Evolutionary conservation across 30 jellyfish, hydroid and myxozoan species (phyloP), one percentile per base, ranked within the genome.

Genomic region (Chironex yamaguchii): DNA sequence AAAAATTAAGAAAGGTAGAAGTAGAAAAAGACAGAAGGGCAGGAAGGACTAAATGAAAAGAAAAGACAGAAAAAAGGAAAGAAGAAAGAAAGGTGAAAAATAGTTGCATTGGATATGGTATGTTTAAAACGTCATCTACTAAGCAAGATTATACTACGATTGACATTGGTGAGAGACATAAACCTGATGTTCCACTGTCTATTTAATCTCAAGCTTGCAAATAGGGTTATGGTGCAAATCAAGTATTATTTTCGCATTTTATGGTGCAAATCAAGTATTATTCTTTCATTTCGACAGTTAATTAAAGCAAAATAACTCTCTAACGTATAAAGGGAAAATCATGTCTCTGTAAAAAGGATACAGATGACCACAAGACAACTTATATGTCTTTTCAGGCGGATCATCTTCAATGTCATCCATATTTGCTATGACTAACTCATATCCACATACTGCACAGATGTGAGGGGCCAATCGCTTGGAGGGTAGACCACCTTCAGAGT

Each of bases 381-480:
- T 93, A 65, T 93, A 93, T 0, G 97, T 80, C 33, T 93, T 93
- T 72, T 93, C 98, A 3, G 96, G 89, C n/a, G 85, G 79, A 62
- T 87, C 96, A 30, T 83, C 98, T 58, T 93, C 98, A n/a, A 93
- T 67, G 58, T 93, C 98, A 67, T 93, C 98, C 98, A 93, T 93
- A 33, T 76, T 73, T 31, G 96, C 87, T 54, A 93, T 68, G 2
- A 92, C 91, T 42, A 93, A 88, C 66, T 93, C 99, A 35, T 82
- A 96, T 63, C 99, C 99, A 85, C 99, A 94, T 14, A 94, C 96
- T 23, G 99, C 97, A 89, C 99, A 94, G 30, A 94, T 94, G 71
- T 94, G 89, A 9, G 97, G 89, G 25, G 96, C 82, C 83, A 90
- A 64, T 31, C 97, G 86, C 54, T 93, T 93, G 0, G 98, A 93